A percentile compares a stretch with the other conserved stretches of the same genome.
Conservation (phyloP, 2,113 vertebrate species). For the Oceanites oceanicus region DNA sequence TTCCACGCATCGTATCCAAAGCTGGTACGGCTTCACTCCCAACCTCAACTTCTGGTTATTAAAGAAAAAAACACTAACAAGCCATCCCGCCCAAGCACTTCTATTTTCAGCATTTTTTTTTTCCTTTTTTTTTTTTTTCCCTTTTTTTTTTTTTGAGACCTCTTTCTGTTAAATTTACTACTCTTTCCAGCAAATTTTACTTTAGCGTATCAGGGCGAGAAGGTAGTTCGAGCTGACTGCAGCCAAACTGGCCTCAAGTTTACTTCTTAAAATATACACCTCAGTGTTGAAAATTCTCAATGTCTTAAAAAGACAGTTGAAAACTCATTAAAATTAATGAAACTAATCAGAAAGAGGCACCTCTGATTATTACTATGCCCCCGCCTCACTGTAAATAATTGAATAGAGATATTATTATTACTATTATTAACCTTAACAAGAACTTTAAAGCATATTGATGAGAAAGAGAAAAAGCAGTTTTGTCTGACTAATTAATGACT, state of each 20-base stretch:
- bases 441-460: slow-evolving; percentile 35
- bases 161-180: background rate
- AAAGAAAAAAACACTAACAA: background rate
- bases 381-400: slow-evolving; percentile 14
- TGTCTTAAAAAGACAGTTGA: background rate
- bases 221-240: background rate
- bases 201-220: background rate
- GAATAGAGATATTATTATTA: background rate
- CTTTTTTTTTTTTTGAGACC: background rate
- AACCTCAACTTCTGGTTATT: background rate
- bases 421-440: slow-evolving; percentile 43
- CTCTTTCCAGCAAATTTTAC: background rate
- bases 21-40: background rate
- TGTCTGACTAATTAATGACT: slow-evolving; percentile 52
- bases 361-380: slow-evolving; percentile 5
- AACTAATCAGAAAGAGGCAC: background rate
- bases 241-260: background rate
- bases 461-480: slow-evolving; percentile 38
- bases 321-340: slow-evolving; percentile 41
- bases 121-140: background rate
- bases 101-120: background rate
- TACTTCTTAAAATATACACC: background rate
- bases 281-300: background rate
- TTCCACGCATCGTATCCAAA: accelerated
- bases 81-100: background rate